Conservation (phyloP, 2,113 vertebrate genomes). For the Athene cunicularia region DNA sequence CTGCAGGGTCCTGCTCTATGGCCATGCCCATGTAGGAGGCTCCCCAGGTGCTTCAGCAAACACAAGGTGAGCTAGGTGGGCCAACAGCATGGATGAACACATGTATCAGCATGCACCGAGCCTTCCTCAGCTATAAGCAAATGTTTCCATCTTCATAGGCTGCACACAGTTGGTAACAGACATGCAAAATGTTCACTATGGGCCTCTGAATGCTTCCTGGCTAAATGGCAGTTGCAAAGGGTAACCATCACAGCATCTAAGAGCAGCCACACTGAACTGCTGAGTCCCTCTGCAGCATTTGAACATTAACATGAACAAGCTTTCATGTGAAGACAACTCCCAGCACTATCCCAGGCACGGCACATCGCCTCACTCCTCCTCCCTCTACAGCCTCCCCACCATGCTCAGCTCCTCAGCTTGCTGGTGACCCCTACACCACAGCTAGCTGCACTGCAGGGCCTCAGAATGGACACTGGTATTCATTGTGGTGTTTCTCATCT, state of each 20-base stretch:
- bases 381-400: neutral
- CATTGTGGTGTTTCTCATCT: neutral
- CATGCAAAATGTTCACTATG: accelerated
- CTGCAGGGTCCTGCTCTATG: neutral
- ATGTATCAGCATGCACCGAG: neutral
- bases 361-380: neutral
- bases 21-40: neutral
- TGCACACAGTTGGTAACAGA: accelerated
- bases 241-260: neutral
- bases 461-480: neutral
- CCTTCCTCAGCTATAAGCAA: neutral
- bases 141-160: neutral
- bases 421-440: neutral
- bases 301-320: neutral
- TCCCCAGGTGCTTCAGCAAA: neutral
- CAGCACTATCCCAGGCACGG: neutral
- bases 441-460: neutral
- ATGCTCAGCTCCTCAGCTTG: neutral
- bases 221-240: neutral
- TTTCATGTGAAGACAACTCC: neutral
- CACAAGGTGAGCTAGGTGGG: neutral
- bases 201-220: neutral
- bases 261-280: neutral
- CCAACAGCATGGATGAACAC: neutral
- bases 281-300: neutral